A percentile compares a stretch with the other conserved stretches of the same genome.
Evolutionary conservation across 2,113 vertebrate species (phyloP).

Genomic region (Oophaga pumilio): DNA sequence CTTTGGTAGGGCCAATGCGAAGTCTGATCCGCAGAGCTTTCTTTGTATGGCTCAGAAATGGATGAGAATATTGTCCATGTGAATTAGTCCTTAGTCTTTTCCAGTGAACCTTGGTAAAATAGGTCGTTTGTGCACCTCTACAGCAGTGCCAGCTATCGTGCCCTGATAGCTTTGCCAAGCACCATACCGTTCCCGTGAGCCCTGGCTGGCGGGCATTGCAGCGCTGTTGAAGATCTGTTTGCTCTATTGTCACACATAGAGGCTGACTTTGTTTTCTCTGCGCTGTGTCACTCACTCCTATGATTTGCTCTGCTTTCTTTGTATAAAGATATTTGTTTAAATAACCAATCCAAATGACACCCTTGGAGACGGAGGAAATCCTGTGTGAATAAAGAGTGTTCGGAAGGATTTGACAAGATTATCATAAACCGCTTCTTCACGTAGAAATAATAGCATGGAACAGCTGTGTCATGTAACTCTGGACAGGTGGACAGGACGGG

Average conservation of each 20-base stretch:
- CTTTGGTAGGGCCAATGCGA: too few species aligned
- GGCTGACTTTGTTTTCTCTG: constrained; percentile 38
- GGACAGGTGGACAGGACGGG: constrained; percentile 65
- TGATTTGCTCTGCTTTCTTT: constrained; percentile 44
- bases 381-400: constrained; percentile 68
- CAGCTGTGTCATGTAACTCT: constrained; percentile 65
- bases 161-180: background rate
- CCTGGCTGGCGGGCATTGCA: background rate
- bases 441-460: constrained; percentile 60
- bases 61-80: too few species aligned
- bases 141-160: background rate
- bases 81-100: too few species aligned
- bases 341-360: constrained; percentile 45
- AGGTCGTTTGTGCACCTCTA: background rate
- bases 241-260: constrained; percentile 46
- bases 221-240: constrained; percentile 54
- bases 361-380: constrained; percentile 56
- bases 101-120: too few species aligned
- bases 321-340: constrained; percentile 57
- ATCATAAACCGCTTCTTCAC: constrained; percentile 77
- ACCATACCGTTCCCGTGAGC: background rate
- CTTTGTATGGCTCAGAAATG: too few species aligned
- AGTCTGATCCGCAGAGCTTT: too few species aligned
- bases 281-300: constrained; percentile 34
- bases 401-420: constrained; percentile 74